These are phyloP conservation scores for Odocoileus virginianus DNA, from an alignment of 2,113 vertebrate genomes.

Conservation along the genomic window DNA sequence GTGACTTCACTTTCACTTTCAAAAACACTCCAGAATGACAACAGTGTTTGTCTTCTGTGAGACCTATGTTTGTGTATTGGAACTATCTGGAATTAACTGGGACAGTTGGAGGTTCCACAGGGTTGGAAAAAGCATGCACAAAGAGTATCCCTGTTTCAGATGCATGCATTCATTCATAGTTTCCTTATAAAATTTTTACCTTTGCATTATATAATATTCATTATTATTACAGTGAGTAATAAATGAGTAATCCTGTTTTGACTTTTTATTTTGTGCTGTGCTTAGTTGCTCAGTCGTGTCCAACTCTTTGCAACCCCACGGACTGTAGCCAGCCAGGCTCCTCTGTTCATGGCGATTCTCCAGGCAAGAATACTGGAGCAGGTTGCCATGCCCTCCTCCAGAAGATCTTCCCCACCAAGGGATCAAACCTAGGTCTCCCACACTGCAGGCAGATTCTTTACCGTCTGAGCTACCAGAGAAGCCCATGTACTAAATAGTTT, in stretches of 20 bases:
- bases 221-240: background rate
- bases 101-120: background rate
- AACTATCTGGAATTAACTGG: background rate
- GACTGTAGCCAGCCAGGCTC: background rate
- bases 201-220: background rate
- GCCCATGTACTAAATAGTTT: background rate
- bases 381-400: background rate
- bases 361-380: background rate
- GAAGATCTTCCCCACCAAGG: background rate
- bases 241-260: constrained; percentile 12
- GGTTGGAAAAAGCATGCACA: background rate
- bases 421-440: background rate
- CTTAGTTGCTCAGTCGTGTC: background rate
- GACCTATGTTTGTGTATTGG: background rate
- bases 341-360: background rate
- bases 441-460: background rate
- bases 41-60: background rate
- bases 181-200: background rate
- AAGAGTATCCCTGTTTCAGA: background rate
- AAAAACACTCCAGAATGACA: background rate
- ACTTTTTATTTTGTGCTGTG: background rate
- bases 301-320: background rate
- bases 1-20: too few relatives aligned
- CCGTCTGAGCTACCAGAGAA: background rate
- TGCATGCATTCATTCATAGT: background rate